These are phyloP conservation scores for Lemur catta DNA, from an alignment of 2,797 vertebrate genomes.

Conservation along the genomic window DNA sequence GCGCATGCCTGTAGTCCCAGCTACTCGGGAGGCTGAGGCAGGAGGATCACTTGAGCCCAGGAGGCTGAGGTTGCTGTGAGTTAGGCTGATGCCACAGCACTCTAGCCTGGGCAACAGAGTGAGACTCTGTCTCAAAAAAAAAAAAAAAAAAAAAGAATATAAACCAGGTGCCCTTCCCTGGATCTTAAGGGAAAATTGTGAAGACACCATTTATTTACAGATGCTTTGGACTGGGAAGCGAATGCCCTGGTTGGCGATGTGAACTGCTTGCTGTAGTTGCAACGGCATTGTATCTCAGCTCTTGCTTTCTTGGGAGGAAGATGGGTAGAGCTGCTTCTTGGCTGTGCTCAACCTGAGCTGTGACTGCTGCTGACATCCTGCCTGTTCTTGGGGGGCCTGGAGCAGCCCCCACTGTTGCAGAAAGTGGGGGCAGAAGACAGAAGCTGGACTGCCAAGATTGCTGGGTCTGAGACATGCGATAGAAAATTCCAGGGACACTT, in stretches of 20 bases:
- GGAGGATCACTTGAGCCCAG: too few species aligned
- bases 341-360: neutral
- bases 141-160: too few species aligned
- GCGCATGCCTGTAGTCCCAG: too few species aligned
- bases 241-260: neutral
- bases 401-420: neutral
- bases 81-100: too few species aligned
- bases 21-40: too few species aligned
- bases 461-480: neutral
- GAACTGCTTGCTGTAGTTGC: neutral
- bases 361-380: neutral
- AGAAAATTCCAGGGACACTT: neutral
- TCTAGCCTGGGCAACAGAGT: too few species aligned
- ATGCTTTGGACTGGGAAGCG: neutral
- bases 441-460: neutral
- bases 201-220: neutral
- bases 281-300: neutral
- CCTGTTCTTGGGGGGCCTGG: neutral
- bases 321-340: neutral
- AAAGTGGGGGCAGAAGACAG: neutral
- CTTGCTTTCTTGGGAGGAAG: neutral
- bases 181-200: neutral
- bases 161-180: neutral
- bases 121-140: too few species aligned
- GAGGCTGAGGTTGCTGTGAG: too few species aligned